Conservation (phyloP, 2,113 vertebrate genomes). For the Phainopepla nitens region DNA sequence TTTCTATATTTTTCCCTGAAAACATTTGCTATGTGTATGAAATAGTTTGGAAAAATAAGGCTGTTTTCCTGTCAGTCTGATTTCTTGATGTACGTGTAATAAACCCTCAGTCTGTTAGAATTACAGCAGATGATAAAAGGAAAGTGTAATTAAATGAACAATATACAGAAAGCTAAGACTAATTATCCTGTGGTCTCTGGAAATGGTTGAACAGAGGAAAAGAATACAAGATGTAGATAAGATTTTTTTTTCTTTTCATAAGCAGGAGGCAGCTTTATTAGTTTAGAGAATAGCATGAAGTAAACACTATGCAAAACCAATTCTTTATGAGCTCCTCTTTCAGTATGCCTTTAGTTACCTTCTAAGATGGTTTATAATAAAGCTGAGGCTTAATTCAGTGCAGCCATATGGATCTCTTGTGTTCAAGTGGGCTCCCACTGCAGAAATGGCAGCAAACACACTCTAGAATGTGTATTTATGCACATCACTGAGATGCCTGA, state of each 20-base stretch:
- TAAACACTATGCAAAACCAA: not conserved
- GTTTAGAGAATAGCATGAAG: not conserved
- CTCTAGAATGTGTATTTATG: not conserved
- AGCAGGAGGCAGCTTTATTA: not conserved
- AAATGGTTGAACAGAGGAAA: not conserved
- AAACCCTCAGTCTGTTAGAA: not conserved
- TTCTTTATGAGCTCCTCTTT: not conserved
- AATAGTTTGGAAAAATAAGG: not conserved
- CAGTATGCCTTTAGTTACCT: not conserved
- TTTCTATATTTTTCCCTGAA: not conserved
- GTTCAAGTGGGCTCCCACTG: not conserved
- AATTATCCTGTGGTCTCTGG: not conserved
- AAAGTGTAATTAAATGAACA: slow-evolving; percentile 22
- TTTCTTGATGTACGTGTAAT: not conserved
- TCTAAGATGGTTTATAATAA: not conserved
- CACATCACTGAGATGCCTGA: not conserved
- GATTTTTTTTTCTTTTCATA: not conserved
- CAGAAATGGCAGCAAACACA: not conserved
- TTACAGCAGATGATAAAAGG: not conserved
- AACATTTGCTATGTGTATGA: not conserved
- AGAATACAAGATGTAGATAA: not conserved
- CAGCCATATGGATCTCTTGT: not conserved
- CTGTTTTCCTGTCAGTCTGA: not conserved
- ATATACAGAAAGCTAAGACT: not conserved
- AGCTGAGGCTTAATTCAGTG: not conserved